These are phyloP conservation scores for Eucidaris tribuloides DNA, from an alignment of 35 echinoderm and acorn worm genomes.

Conservation along the genomic window DNA sequence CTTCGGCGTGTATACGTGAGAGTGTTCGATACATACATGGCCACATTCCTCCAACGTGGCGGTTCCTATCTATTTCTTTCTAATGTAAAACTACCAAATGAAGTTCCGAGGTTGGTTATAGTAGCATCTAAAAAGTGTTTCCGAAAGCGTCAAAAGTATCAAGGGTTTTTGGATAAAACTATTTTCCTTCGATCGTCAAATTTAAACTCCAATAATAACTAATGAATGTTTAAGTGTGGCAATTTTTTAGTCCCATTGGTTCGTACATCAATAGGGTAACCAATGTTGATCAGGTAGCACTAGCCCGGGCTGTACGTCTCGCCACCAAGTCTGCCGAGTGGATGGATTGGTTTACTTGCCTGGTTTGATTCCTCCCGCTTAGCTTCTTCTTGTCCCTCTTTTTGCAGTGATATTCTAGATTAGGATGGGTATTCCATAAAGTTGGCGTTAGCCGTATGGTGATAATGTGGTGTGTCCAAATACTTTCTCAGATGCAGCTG, in stretches of 20 bases:
- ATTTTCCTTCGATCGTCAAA: background rate
- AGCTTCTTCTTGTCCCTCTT: background rate
- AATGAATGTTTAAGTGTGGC: background rate
- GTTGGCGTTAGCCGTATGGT: background rate
- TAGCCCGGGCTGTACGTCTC: background rate
- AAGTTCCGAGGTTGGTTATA: background rate
- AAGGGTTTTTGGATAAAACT: background rate
- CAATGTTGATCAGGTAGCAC: background rate
- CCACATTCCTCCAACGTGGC: background rate
- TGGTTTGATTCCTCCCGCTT: background rate
- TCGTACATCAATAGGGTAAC: background rate
- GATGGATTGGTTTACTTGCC: background rate
- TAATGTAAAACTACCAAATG: background rate
- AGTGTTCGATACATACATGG: background rate
- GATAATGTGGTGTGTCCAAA: too few relatives aligned
- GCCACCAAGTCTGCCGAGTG: background rate
- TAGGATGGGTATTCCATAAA: background rate
- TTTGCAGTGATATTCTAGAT: background rate
- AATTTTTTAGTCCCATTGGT: background rate
- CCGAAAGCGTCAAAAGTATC: background rate
- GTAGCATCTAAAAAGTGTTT: background rate
- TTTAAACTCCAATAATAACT: background rate
- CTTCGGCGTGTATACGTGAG: background rate
- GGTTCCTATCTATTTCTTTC: background rate
- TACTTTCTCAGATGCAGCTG: too few relatives aligned